Evolutionary conservation across 2,113 vertebrate genomes (phyloP).

Genomic region (Rhea pennata): DNA sequence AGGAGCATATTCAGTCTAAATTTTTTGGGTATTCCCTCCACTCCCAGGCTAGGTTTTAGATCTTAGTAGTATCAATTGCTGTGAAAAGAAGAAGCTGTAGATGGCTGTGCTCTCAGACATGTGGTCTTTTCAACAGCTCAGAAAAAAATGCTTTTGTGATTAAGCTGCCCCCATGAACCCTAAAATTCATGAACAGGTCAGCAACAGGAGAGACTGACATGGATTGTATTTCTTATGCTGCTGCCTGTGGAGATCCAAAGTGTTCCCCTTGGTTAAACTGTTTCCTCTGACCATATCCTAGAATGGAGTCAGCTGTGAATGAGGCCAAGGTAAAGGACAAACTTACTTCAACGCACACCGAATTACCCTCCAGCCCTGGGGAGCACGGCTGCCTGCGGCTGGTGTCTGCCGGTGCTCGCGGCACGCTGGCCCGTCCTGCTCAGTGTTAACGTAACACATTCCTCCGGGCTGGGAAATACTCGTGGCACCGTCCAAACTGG

Average conservation of each 20-base stretch:
- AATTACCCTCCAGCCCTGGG: rapidly evolving
- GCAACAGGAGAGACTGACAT: background rate
- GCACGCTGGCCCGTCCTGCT: background rate
- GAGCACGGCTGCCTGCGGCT: background rate
- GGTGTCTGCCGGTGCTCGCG: background rate
- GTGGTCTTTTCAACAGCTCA: background rate
- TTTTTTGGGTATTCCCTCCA: background rate
- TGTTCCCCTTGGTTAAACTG: background rate
- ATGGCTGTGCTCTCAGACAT: background rate
- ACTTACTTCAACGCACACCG: rapidly evolving
- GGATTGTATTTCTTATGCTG: background rate
- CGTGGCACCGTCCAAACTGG: background rate
- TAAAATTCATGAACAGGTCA: background rate
- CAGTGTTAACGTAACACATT: background rate
- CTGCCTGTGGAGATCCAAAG: background rate
- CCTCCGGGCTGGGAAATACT: background rate
- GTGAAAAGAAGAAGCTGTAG: background rate
- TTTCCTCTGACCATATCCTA: background rate
- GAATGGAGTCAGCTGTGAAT: background rate
- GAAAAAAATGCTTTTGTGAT: background rate
- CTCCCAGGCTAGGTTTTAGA: background rate
- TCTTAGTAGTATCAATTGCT: background rate
- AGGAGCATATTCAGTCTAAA: background rate
- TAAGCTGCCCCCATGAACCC: background rate
- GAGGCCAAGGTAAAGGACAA: background rate